Evolutionary conservation across 2,888 invertebrate genomes (phyloP).

Genomic region (Allophyes oxyacanthae): DNA sequence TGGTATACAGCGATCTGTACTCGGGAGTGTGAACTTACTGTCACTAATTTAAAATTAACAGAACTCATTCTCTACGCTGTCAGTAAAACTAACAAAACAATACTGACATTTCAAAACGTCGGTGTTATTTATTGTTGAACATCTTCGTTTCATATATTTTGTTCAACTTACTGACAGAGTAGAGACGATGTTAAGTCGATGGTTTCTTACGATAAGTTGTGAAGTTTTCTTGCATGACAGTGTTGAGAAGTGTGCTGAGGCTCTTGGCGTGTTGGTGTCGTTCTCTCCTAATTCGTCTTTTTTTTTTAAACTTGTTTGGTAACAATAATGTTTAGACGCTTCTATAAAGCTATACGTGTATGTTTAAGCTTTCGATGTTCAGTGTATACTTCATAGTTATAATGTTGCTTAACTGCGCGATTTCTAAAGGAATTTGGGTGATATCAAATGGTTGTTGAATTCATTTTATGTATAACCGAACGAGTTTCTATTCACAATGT

Average conservation of each 20-base stretch:
- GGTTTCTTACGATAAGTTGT: constrained; percentile 35
- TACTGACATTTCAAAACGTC: constrained; percentile 18
- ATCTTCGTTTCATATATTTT: background rate
- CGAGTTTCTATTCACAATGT: constrained; percentile 24
- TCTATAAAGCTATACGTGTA: constrained; percentile 64
- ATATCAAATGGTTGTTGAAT: constrained; percentile 80
- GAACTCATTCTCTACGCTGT: constrained; percentile 38
- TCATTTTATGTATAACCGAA: constrained; percentile 35
- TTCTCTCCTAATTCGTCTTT: constrained; percentile 77
- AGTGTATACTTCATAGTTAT: constrained; percentile 74
- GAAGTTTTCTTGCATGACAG: constrained; percentile 67
- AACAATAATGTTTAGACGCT: constrained; percentile 67
- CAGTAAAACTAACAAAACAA: constrained; percentile 22
- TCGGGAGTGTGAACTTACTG: constrained; percentile 71
- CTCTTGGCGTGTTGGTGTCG: constrained; percentile 85
- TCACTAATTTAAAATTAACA: constrained; percentile 84
- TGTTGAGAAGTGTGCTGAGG: constrained; percentile 66
- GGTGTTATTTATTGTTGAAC: constrained; percentile 6
- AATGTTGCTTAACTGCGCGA: constrained; percentile 78
- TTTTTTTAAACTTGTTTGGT: constrained; percentile 63
- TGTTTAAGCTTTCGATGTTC: constrained; percentile 85
- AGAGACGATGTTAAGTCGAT: constrained; percentile 16
- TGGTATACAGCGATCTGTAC: constrained; percentile 77
- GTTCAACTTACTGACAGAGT: constrained; percentile 14
- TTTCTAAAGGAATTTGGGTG: constrained; percentile 86